A percentile compares a stretch with the other conserved stretches of the same genome.
Conservation (phyloP, 2,113 vertebrate species). For the Mungos mungo region DNA sequence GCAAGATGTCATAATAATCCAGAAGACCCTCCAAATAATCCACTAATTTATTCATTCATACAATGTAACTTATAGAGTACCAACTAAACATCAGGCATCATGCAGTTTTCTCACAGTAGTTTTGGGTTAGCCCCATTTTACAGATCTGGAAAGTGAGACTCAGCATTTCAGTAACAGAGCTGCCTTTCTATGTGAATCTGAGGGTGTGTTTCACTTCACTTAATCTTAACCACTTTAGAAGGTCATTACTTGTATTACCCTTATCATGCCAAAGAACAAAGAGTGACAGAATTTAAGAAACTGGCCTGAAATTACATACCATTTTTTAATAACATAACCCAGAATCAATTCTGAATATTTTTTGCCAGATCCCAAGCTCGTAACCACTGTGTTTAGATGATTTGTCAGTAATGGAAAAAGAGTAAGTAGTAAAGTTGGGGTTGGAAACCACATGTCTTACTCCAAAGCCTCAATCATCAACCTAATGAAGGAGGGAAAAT, state of each 20-base stretch:
- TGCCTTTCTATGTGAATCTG: background rate
- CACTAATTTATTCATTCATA: background rate
- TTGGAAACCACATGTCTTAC: background rate
- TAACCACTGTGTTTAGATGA: background rate
- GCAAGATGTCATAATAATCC: background rate
- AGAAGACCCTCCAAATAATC: background rate
- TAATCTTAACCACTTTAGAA: background rate
- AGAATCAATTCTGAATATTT: background rate
- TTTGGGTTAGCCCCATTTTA: background rate
- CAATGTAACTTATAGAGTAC: background rate
- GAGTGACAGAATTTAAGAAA: background rate
- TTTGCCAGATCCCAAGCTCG: background rate
- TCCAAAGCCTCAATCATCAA: background rate
- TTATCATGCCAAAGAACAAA: background rate
- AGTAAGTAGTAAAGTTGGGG: background rate
- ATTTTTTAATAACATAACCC: background rate
- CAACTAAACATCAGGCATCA: background rate
- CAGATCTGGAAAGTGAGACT: background rate
- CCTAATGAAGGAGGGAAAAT: background rate
- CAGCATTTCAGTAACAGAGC: background rate
- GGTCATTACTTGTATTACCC: background rate
- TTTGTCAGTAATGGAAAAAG: background rate
- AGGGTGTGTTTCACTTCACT: background rate
- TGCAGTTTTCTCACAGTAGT: background rate
- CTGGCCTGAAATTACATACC: background rate